Evolutionary conservation across 2,113 vertebrate genomes (phyloP).

Genomic region (Poicephalus gulielmi): DNA sequence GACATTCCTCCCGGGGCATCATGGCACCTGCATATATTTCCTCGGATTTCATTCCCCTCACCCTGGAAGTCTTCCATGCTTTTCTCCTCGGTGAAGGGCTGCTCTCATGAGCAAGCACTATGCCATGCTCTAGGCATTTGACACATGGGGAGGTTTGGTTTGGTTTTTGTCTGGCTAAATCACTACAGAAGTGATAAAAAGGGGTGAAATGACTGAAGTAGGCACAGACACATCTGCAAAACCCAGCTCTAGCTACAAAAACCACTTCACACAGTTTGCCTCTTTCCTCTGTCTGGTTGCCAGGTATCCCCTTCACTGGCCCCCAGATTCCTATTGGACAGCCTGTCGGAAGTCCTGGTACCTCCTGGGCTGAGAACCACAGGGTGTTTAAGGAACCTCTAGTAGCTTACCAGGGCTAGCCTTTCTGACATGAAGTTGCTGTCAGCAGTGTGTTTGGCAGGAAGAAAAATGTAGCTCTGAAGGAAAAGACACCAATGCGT

Average conservation of each 20-base stretch:
- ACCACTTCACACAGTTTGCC: neutral
- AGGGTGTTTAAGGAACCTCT: neutral
- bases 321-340: neutral
- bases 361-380: neutral
- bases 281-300: neutral
- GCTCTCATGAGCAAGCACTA: neutral
- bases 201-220: neutral
- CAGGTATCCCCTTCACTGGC: neutral
- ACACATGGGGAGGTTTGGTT: neutral
- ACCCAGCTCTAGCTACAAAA: neutral
- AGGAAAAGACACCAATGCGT: fast-evolving
- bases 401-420: neutral
- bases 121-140: fast-evolving
- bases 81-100: neutral
- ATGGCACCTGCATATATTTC: neutral
- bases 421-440: neutral
- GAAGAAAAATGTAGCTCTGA: neutral
- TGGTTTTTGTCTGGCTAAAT: neutral
- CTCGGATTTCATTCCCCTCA: neutral
- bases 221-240: neutral
- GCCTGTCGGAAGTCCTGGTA: neutral
- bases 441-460: neutral
- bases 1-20: neutral
- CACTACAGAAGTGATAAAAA: neutral
- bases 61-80: fast-evolving